phyloP scores from a whole-genome alignment of 2,888 invertebrate genomes.

The Drosophila fungiperda region DNA sequence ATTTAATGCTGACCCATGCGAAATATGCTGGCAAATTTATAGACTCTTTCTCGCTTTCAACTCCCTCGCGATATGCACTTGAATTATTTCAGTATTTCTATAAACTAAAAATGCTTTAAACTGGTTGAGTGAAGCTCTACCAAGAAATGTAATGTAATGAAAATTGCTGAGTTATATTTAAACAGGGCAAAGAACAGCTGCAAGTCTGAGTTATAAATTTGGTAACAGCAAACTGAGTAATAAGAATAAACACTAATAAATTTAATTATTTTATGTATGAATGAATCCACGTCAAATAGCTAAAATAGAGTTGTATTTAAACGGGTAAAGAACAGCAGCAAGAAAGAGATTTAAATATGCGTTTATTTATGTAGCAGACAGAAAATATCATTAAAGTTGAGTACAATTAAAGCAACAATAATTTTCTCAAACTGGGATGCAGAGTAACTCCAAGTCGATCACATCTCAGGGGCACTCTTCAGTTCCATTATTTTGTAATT shows the following conservation, averaged over 20 bases:
- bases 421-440: neutral
- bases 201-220: neutral
- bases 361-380: neutral
- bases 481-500: neutral
- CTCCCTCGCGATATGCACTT: slow-evolving; percentile 40
- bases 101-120: neutral
- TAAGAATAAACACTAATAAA: neutral
- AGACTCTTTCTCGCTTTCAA: slow-evolving; percentile 28
- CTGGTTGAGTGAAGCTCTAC: neutral
- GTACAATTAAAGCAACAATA: neutral
- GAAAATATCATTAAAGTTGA: neutral
- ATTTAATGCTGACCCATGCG: slow-evolving; percentile 63
- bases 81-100: slow-evolving; percentile 28
- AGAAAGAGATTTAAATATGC: neutral
- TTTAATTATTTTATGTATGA: neutral
- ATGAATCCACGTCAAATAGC: neutral
- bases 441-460: neutral
- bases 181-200: neutral
- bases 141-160: neutral
- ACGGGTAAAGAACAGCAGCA: neutral
- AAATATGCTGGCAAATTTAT: slow-evolving; percentile 66
- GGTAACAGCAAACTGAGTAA: neutral
- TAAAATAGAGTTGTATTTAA: neutral
- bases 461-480: neutral
- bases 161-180: neutral